Conservation (phyloP, 2,797 vertebrate species). For the Sebastolobus alascanus region DNA sequence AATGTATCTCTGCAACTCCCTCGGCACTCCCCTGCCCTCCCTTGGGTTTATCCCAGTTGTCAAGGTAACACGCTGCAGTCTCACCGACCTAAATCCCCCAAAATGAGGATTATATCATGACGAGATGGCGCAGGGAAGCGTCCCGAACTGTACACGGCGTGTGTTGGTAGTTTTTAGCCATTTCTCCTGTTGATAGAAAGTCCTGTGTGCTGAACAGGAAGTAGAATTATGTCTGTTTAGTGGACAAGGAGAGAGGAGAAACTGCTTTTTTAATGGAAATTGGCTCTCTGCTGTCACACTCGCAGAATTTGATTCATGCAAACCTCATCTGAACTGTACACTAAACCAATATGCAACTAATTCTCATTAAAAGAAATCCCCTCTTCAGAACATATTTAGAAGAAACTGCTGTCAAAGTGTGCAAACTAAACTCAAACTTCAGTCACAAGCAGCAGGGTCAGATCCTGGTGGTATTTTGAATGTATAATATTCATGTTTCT, state of each 20-base stretch:
- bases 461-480: constrained; percentile 60
- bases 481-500: constrained; percentile 66
- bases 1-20: constrained; percentile 24
- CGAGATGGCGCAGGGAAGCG: constrained; percentile 35
- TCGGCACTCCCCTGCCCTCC: constrained; percentile 26
- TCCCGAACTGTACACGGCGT: neutral
- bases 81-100: constrained; percentile 68
- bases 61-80: constrained; percentile 64
- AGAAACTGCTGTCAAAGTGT: neutral
- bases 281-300: neutral
- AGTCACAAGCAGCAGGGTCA: constrained; percentile 20
- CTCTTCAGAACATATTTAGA: neutral
- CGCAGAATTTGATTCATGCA: neutral
- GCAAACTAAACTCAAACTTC: neutral
- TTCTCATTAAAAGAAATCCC: neutral
- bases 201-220: constrained; percentile 50
- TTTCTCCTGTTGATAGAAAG: constrained; percentile 9
- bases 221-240: constrained; percentile 84
- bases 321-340: constrained; percentile 16
- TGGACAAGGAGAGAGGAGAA: neutral
- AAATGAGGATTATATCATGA: constrained; percentile 62
- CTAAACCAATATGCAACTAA: constrained; percentile 27
- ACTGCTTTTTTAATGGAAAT: neutral
- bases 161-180: neutral
- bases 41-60: constrained; percentile 59